These are phyloP conservation scores for Caprella mutica DNA, from an alignment of 2,888 invertebrate genomes.

Conservation along the genomic window DNA sequence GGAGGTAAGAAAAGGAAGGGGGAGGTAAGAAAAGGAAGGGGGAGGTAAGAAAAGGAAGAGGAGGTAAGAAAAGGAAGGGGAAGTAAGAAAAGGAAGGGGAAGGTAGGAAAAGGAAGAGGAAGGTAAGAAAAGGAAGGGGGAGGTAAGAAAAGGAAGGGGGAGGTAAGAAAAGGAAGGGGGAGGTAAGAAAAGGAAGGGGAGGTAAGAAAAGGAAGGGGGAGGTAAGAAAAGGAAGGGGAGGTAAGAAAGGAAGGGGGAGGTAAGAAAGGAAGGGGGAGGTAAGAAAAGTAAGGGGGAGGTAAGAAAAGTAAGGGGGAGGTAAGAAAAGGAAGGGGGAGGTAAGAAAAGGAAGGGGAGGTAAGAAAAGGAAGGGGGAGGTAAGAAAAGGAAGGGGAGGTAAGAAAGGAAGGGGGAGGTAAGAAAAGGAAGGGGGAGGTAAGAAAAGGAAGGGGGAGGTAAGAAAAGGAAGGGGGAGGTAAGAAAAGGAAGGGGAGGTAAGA, in stretches of 20 bases:
- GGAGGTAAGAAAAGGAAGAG: not conserved
- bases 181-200: not conserved
- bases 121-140: not conserved
- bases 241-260: not conserved
- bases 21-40: not conserved
- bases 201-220: not conserved
- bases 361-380: not conserved
- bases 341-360: not conserved
- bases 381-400: not conserved
- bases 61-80: slow-evolving; percentile 6
- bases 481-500: not conserved
- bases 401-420: not conserved
- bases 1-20: not conserved
- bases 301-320: not conserved
- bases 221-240: not conserved
- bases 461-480: not conserved
- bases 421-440: not conserved
- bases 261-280: not conserved
- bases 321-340: not conserved
- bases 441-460: not conserved
- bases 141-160: not conserved
- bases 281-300: not conserved
- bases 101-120: not conserved
- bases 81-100: not conserved
- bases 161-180: not conserved